Conservation (phyloP, 2,113 vertebrate species). For the Cheilinus undulatus region DNA sequence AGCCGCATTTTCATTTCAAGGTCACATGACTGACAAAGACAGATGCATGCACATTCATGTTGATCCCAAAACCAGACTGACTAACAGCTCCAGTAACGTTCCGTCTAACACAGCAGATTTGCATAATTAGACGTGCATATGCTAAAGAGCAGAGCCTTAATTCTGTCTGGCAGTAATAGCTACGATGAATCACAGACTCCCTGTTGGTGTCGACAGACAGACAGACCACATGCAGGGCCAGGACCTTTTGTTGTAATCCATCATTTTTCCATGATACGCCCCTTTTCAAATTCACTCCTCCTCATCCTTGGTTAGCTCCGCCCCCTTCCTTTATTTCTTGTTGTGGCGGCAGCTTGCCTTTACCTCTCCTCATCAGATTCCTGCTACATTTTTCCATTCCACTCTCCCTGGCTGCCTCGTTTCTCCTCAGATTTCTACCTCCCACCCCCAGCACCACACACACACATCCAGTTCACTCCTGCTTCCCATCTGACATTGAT, state of each 20-base stretch:
- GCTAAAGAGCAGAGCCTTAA: constrained; percentile 77
- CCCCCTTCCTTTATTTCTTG: constrained; percentile 43
- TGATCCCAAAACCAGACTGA: constrained; percentile 54
- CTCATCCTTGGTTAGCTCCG: constrained; percentile 35
- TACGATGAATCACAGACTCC: constrained; percentile 57
- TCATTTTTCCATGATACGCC: constrained; percentile 27
- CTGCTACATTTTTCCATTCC: constrained; percentile 30
- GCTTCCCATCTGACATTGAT: constrained; percentile 73
- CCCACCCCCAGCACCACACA: constrained; percentile 37
- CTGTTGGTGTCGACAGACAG: constrained; percentile 41
- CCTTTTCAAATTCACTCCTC: constrained; percentile 48
- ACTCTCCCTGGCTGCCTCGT: constrained; percentile 54
- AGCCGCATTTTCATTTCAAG: constrained; percentile 44
- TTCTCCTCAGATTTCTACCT: constrained; percentile 53
- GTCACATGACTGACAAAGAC: constrained; percentile 45
- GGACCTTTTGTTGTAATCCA: constrained; percentile 40
- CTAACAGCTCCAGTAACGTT: constrained; percentile 53
- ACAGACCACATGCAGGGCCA: constrained; percentile 34
- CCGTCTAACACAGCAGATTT: constrained; percentile 65
- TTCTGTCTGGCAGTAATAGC: constrained; percentile 69
- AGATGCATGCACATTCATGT: constrained; percentile 40
- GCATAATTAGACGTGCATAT: constrained; percentile 81
- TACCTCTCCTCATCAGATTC: constrained; percentile 28
- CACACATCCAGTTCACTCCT: constrained; percentile 45
- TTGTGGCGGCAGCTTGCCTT: constrained; percentile 6